Percentiles rank a stretch among this genome's conserved stretches.
phyloP scores from a whole-genome alignment of 2,888 invertebrate genomes.

The Nomada fabriciana region DNA sequence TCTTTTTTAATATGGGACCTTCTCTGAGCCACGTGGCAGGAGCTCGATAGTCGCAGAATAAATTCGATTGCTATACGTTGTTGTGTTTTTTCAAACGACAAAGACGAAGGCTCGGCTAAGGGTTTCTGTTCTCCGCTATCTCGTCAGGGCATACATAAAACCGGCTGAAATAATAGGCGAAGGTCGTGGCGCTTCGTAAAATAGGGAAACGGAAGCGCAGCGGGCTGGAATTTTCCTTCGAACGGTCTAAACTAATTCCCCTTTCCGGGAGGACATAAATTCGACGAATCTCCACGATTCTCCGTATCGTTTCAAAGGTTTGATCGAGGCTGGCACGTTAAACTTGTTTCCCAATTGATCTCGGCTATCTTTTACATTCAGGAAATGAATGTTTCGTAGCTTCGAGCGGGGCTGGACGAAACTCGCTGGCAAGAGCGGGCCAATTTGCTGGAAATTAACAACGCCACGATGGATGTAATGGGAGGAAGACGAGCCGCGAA shows the following conservation, averaged over 20 bases:
- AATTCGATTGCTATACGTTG: too few species aligned
- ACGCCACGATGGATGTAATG: slow-evolving; percentile 15
- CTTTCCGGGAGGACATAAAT: not conserved
- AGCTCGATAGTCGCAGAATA: too few species aligned
- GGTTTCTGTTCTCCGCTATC: slow-evolving; percentile 13
- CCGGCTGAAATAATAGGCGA: slow-evolving; percentile 63
- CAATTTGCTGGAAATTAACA: slow-evolving; percentile 48
- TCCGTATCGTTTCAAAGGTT: not conserved
- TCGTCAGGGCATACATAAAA: not conserved
- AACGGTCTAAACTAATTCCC: slow-evolving; percentile 17
- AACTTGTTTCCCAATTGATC: slow-evolving; percentile 43
- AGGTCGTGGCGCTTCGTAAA: slow-evolving; percentile 6
- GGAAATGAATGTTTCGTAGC: slow-evolving; percentile 31
- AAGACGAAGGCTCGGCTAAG: too few species aligned
- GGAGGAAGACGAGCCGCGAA: slow-evolving; percentile 13
- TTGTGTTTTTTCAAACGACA: too few species aligned
- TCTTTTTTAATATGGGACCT: not conserved
- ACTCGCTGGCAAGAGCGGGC: slow-evolving; percentile 25
- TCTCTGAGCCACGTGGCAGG: not conserved
- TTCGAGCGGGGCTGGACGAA: slow-evolving; percentile 8
- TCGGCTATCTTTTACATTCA: slow-evolving; percentile 17
- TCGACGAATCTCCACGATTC: slow-evolving; percentile 8
- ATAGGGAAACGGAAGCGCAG: slow-evolving; percentile 18
- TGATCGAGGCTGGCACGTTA: slow-evolving; percentile 34
- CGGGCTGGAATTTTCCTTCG: not conserved